phyloP scores from a whole-genome alignment of 2,797 vertebrate genomes.

The Rallus crepitans region DNA sequence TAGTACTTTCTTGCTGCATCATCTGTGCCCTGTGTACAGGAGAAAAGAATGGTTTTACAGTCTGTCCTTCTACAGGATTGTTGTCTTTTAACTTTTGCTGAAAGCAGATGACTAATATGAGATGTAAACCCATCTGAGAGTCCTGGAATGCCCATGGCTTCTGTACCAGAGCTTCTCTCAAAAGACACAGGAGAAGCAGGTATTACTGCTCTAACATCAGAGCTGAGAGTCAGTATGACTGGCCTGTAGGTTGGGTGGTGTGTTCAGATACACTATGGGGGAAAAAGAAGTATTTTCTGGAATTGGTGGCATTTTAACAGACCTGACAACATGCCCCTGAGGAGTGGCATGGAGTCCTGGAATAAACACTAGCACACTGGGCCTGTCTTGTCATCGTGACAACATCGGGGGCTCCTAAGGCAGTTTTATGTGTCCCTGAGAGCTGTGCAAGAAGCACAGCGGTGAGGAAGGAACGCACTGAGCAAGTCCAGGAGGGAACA shows the following conservation, averaged over 20 bases:
- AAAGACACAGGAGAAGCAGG: not conserved
- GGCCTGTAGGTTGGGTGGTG: not conserved
- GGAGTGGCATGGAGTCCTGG: fast-evolving
- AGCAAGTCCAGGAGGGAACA: not conserved
- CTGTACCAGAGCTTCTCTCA: not conserved
- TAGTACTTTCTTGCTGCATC: constrained; percentile 33
- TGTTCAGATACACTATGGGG: not conserved
- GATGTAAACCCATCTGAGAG: not conserved
- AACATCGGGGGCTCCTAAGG: fast-evolving
- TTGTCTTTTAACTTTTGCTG: not conserved
- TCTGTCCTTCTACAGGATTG: fast-evolving
- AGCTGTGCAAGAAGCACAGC: not conserved
- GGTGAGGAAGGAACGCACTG: not conserved
- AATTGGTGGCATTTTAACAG: not conserved
- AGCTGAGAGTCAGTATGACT: not conserved
- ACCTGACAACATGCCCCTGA: not conserved
- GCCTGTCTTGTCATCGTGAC: not conserved
- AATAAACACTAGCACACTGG: not conserved
- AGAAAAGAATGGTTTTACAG: not conserved
- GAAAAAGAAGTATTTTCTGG: not conserved
- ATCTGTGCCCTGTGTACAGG: not conserved
- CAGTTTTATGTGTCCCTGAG: not conserved
- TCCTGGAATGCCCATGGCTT: not conserved
- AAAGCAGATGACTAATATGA: not conserved
- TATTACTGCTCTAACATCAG: not conserved